Percentiles rank a stretch among this genome's conserved stretches.
phyloP scores from a whole-genome alignment of 2,888 invertebrate species.

The Chromoteleia sp. region DNA sequence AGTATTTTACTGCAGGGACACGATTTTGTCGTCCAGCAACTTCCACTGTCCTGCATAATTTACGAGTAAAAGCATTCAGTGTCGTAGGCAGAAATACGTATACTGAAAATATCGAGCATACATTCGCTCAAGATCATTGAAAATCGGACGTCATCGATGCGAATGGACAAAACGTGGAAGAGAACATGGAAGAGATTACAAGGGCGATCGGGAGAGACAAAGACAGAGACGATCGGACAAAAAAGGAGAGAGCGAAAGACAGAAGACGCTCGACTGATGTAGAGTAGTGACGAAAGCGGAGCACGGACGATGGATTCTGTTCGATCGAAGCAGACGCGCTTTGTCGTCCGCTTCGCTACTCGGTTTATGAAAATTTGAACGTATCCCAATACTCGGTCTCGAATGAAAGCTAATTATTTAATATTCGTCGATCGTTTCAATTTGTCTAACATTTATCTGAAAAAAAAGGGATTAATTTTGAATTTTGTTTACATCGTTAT shows the following conservation, averaged over 20 bases:
- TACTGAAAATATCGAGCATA: conserved; percentile 29
- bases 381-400: neutral
- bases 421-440: too few relatives aligned
- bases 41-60: conserved; percentile 38
- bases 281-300: conserved; percentile 49
- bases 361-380: neutral
- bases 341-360: conserved; percentile 13
- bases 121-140: conserved; percentile 34
- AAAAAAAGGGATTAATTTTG: too few relatives aligned
- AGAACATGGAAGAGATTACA: conserved; percentile 33
- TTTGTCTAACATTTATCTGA: too few relatives aligned
- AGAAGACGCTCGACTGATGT: conserved; percentile 17
- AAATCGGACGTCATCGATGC: conserved; percentile 54
- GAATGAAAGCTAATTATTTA: too few relatives aligned
- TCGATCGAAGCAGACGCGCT: conserved; percentile 36
- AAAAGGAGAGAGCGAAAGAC: neutral
- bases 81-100: conserved; percentile 39
- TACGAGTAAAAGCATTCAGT: conserved; percentile 27
- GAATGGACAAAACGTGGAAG: conserved; percentile 44
- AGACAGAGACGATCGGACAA: neutral
- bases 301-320: conserved; percentile 36
- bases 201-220: conserved; percentile 7
- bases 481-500: too few relatives aligned
- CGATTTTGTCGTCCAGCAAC: conserved; percentile 26
- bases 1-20: conserved; percentile 17